These are phyloP conservation scores for Poeciliopsis retropinna DNA, from an alignment of 2,113 vertebrate species.

Conservation along the genomic window DNA sequence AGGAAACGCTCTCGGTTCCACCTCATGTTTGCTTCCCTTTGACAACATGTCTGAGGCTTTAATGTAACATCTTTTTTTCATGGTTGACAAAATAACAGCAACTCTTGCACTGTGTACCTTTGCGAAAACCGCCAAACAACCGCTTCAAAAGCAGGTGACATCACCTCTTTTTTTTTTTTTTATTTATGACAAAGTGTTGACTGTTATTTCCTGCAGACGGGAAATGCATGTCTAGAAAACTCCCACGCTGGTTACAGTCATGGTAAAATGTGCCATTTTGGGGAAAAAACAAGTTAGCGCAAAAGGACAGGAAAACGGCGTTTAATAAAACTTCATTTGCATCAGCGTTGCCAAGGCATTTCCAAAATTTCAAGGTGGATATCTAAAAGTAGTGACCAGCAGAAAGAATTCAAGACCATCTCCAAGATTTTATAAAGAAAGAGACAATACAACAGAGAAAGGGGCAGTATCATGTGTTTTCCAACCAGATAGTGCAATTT, in stretches of 20 bases:
- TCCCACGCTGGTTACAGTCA: background rate
- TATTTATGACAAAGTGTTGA: background rate
- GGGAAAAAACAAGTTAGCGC: background rate
- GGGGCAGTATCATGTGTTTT: too few species aligned
- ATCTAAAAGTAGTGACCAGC: too few species aligned
- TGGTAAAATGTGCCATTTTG: background rate
- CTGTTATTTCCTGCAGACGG: background rate
- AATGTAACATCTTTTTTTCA: background rate
- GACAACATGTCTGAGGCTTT: background rate
- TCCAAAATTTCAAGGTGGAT: too few species aligned
- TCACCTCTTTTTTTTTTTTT: background rate
- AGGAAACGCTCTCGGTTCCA: background rate
- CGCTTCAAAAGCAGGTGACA: background rate
- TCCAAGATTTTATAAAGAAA: too few species aligned
- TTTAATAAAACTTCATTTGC: too few species aligned
- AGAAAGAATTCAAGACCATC: too few species aligned
- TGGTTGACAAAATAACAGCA: background rate
- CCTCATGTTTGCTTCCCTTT: background rate
- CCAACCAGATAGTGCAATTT: too few species aligned
- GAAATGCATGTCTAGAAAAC: background rate
- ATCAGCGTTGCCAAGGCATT: too few species aligned
- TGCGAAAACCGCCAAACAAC: background rate
- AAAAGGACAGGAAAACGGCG: background rate
- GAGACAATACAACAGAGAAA: too few species aligned
- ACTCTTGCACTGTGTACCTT: background rate